Base-by-base conservation (phyloP, 1,140 invertebrate genomes). In the Hyles vespertilio region DNA sequence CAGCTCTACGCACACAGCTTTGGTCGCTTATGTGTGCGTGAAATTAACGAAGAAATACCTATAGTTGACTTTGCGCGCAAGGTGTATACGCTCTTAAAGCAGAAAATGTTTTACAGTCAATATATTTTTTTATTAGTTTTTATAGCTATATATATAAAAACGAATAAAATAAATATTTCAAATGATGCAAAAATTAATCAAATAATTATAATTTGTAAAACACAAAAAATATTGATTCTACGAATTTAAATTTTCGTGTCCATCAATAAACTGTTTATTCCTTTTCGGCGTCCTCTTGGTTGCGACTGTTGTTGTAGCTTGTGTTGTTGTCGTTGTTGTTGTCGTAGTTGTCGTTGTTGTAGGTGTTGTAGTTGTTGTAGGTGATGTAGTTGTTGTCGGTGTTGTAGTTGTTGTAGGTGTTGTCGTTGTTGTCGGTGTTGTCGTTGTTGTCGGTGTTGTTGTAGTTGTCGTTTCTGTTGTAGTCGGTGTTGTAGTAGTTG, bases 191-290 rank as follows among this genome's bases (percentile, higher is more conserved):
- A 22, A 22, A 22, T 1, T 22, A 22, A 1, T 0, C 22, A 22
- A 22, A 22, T 22, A 22, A 2, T 1, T 22, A 22, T 22, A 1
- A 22, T 22, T 22, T 22, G 22, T 22, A 22, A 22, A 22, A 22
- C 22, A 22, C 22, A 22, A 22, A 22, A 22, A 22, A 22, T 40
- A 3, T 48, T 33, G 3, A 32, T 36, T 36, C 51, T 46, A 52
- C 11, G 51, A 47, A 12, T 59, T 59, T 34, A 64, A 62, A 64
- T 75, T 75, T 55, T 72, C 72, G 57, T 75, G 72, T 32, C 55
- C 62, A 54, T 75, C 72, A 34, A 56, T 56, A 9, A 44, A 7
- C 32, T 56, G 44, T 11, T 36, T 40, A 12, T 12, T 40, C 40
- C 51, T 10, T 52, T 52, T 52, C 11, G 51, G 51, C 10, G 40